Percentiles rank a stretch among this genome's conserved stretches.
These are phyloP conservation scores for Bombus waltoni DNA, from an alignment of 1,140 invertebrate genomes.

Conservation along the genomic window DNA sequence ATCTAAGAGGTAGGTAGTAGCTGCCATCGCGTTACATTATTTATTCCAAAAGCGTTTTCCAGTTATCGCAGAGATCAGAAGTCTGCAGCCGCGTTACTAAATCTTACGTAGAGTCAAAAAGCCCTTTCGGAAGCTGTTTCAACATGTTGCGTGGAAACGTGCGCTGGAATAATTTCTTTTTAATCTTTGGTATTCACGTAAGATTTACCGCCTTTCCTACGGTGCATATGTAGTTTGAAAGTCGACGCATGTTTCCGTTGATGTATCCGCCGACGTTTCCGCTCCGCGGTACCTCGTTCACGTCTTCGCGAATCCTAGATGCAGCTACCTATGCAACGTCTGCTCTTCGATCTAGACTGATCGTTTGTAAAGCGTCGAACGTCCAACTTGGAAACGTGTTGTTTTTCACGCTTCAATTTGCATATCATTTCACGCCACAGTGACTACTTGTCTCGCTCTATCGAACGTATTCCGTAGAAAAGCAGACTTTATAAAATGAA, in stretches of 20 bases:
- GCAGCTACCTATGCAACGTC: not conserved
- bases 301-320: constrained; percentile 2
- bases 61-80: not conserved
- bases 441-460: not conserved
- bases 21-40: not conserved
- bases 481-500: not conserved
- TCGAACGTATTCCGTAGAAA: not conserved
- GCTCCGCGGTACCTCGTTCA: constrained; percentile 10
- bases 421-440: not conserved
- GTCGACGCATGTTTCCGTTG: constrained; percentile 42
- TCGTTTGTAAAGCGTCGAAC: constrained; percentile 25
- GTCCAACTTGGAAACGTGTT: not conserved
- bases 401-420: constrained; percentile 4
- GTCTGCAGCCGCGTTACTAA: not conserved
- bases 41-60: constrained; percentile 16
- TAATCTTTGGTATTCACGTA: constrained; percentile 25
- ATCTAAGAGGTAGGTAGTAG: too few species aligned
- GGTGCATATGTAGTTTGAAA: constrained; percentile 30
- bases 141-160: not conserved
- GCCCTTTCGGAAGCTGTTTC: not conserved
- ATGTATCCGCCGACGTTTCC: constrained; percentile 44
- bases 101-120: not conserved
- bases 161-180: constrained; percentile 20
- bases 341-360: not conserved
- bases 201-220: constrained; percentile 39